Conservation (phyloP, 2,797 vertebrate genomes). For the Hoplostethus atlanticus region DNA sequence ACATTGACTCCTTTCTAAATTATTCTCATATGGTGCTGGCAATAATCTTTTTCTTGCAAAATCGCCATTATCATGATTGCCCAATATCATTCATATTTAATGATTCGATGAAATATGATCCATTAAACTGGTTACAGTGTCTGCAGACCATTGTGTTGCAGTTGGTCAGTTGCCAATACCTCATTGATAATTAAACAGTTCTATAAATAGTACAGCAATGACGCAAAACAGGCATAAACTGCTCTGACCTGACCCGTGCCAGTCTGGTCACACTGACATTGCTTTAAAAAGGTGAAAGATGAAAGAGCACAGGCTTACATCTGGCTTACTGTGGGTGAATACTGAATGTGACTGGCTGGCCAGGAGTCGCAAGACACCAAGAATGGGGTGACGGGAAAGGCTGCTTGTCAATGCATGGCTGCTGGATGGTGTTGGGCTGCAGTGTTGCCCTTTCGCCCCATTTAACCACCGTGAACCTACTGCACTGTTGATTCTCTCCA, state of each 20-base stretch:
- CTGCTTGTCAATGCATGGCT: neutral
- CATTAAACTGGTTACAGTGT: neutral
- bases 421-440: slow-evolving; percentile 1
- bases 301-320: neutral
- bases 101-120: neutral
- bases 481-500: neutral
- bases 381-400: neutral
- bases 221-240: neutral
- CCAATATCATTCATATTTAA: neutral
- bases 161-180: slow-evolving; percentile 1
- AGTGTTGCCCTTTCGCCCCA: neutral
- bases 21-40: neutral
- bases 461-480: neutral
- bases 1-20: neutral
- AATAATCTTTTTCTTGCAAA: slow-evolving; percentile 1
- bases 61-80: neutral
- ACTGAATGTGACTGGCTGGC: neutral
- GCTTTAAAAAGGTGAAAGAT: neutral
- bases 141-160: too few relatives aligned
- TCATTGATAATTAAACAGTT: slow-evolving; percentile 43
- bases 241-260: too few relatives aligned
- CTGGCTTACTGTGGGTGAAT: neutral
- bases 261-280: neutral
- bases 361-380: slow-evolving; percentile 8
- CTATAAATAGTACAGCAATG: slow-evolving; percentile 13